Evolutionary conservation across 2,797 vertebrate genomes (phyloP), one percentile per base, ranked within the genome.

Genomic region (Trematomus bernacchii): DNA sequence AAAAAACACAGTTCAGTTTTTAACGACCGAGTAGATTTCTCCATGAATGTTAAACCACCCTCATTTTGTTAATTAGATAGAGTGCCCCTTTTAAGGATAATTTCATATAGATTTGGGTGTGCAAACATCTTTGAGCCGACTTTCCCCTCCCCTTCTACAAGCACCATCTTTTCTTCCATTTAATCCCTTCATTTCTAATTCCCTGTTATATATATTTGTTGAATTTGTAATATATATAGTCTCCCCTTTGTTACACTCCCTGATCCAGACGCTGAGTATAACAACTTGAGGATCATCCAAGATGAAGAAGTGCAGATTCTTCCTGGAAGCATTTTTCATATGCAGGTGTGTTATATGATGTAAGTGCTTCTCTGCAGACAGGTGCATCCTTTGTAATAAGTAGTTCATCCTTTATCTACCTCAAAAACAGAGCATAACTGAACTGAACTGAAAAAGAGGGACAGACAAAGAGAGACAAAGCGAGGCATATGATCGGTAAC

Each of bases 401-500:
- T 59, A 73, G 8, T 23, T 14, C 42, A 58, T 55, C 27, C 53
- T 53, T 73, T 30, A 70, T 73, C 71, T 65, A 18, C 48, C 18
- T 43, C 50, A 27, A 64, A 66, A 43, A 53, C 44, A 71, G 60
- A 68, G 40, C n/a, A 68, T 8, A 54, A 47, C 18, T 59, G 52
- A 67, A 70, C 40, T 46, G 70, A 64, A 63, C 37, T 64, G 50
- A 52, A 61, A 83, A 57, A 78, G 27, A 58, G 16, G 67, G 62
- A 30, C 48, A 68, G 60, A 30, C 21, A 21, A 40, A 43, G 5
- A 58, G 15, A 54, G 58, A 63, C 62, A 71, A 63, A 73, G 18
- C 33, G 52, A 78, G 52, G 18, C 10, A 78, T 71, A 73, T 30
- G 1, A 73, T 71, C 43, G 60, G 64, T 85, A 75, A 90, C 80